A percentile compares a stretch with the other conserved stretches of the same genome.
Evolutionary conservation across 1,140 invertebrate species (phyloP).

Genomic region (Panulirus ornatus): DNA sequence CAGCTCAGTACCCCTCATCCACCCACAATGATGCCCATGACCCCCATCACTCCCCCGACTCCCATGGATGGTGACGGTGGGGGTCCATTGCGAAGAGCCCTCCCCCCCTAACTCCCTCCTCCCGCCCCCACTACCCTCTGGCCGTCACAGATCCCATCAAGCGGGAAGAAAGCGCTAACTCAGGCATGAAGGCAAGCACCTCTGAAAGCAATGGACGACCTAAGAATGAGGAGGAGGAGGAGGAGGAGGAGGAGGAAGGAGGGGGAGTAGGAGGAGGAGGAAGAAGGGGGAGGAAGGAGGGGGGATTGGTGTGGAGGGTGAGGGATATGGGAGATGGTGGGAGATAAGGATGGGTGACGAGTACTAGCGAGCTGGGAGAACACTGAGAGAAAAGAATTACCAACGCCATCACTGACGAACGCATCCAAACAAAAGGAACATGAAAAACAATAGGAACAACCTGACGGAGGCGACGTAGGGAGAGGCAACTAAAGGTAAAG

Average conservation of each 20-base stretch:
- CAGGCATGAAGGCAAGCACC: conserved; percentile 61
- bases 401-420: no score
- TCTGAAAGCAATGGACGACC: conserved; percentile 59
- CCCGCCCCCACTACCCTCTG: conserved; percentile 6
- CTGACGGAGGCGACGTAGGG: no score
- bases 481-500: background rate
- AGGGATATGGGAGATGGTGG: background rate
- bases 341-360: background rate
- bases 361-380: no score
- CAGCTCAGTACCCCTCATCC: background rate
- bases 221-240: conserved; percentile 36
- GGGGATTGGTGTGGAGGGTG: background rate
- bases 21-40: background rate
- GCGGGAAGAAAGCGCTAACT: conserved; percentile 58
- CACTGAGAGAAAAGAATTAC: no score
- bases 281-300: conserved; percentile 15
- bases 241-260: conserved; percentile 4
- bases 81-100: no score
- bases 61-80: background rate
- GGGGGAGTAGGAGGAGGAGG: background rate
- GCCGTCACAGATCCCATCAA: conserved; percentile 63
- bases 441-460: no score
- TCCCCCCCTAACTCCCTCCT: background rate
- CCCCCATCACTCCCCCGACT: background rate
- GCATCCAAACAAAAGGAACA: no score